These are phyloP conservation scores for Piezodorus guildinii DNA, from an alignment of 1,140 invertebrate species.

Conservation along the genomic window DNA sequence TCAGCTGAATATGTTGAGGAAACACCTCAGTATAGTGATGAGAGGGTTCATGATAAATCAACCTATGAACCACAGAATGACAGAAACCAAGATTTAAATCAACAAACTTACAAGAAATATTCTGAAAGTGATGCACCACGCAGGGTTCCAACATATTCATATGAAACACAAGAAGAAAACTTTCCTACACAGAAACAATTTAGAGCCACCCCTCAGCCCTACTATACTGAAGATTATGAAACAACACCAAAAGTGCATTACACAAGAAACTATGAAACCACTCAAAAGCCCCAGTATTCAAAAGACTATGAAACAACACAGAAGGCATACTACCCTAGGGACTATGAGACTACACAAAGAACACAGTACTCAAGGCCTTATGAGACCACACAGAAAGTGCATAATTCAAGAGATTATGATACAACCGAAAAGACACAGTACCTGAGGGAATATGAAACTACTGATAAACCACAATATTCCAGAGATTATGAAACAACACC, in stretches of 20 bases:
- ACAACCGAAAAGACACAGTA: background rate
- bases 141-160: slow-evolving; percentile 9
- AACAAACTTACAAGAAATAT: background rate
- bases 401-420: background rate
- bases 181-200: slow-evolving; percentile 1
- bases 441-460: background rate
- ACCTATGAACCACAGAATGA: background rate
- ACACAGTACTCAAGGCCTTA: background rate
- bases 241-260: background rate
- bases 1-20: background rate
- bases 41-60: background rate
- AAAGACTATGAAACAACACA: slow-evolving; percentile 4
- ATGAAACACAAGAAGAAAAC: background rate
- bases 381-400: background rate
- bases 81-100: background rate
- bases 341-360: slow-evolving; percentile 9
- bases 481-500: slow-evolving; percentile 2
- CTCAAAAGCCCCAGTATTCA: slow-evolving; percentile 5
- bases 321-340: background rate
- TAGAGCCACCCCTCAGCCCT: background rate
- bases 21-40: background rate
- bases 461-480: background rate
- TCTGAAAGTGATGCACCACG: background rate
- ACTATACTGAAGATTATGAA: background rate
- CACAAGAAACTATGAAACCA: background rate